These are phyloP conservation scores for Drosophila rufa DNA, from an alignment of 1,140 invertebrate genomes.

Conservation along the genomic window DNA sequence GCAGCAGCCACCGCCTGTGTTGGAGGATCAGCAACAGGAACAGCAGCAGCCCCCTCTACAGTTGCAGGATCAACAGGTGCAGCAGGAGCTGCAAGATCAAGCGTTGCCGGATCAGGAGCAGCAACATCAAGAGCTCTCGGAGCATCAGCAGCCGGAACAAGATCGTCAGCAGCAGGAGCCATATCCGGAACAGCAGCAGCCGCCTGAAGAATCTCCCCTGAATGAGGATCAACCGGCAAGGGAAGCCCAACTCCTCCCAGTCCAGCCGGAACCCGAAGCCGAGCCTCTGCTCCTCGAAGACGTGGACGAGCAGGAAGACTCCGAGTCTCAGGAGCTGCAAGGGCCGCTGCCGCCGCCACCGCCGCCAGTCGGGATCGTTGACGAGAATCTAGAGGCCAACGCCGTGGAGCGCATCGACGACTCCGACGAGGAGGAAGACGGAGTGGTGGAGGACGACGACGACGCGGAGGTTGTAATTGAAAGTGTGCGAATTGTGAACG, in stretches of 20 bases:
- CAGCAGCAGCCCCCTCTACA: slow-evolving; percentile 9
- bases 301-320: slow-evolving; percentile 25
- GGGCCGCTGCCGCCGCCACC: background rate
- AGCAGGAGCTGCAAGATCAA: slow-evolving; percentile 14
- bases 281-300: slow-evolving; percentile 24
- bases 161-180: background rate
- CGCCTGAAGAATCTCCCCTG: background rate
- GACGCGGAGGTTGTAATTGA: slow-evolving; percentile 39
- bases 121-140: background rate
- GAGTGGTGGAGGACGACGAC: slow-evolving; percentile 50
- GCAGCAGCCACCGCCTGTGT: slow-evolving; percentile 2
- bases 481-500: slow-evolving; percentile 38
- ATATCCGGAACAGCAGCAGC: background rate
- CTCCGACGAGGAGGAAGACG: slow-evolving; percentile 71
- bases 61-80: slow-evolving; percentile 12
- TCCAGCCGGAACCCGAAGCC: slow-evolving; percentile 9
- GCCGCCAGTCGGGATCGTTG: slow-evolving; percentile 54
- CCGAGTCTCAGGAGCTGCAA: slow-evolving; percentile 31
- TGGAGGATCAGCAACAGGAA: slow-evolving; percentile 16
- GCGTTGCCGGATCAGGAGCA: slow-evolving; percentile 3
- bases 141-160: background rate
- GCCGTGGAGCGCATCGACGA: slow-evolving; percentile 79
- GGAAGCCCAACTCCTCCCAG: background rate
- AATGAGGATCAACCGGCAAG: slow-evolving; percentile 7
- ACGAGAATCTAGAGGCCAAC: slow-evolving; percentile 78